phyloP scores from a whole-genome alignment of 1,140 invertebrate genomes.

The Calephelis nemesis region DNA sequence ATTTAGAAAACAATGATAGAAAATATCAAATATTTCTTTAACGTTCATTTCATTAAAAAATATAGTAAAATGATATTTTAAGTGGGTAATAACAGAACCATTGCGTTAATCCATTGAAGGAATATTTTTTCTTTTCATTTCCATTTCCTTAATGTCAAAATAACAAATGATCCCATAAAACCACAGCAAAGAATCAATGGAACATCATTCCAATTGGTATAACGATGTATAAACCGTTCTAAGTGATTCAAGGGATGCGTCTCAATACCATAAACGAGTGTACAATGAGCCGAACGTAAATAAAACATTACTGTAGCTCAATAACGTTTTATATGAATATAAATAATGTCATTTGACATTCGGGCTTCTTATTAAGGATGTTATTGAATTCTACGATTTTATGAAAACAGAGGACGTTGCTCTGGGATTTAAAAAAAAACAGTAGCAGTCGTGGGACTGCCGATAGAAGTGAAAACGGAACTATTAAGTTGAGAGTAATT shows the following conservation, averaged over 20 bases:
- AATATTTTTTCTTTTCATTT: no score
- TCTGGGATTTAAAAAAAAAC: neutral
- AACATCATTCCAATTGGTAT: constrained; percentile 46
- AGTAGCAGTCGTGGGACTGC: no score
- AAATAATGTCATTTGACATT: neutral
- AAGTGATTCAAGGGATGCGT: constrained; percentile 33
- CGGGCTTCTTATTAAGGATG: neutral
- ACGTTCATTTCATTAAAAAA: no score
- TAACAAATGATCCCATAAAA: neutral
- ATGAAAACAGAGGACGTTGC: neutral
- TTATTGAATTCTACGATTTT: neutral
- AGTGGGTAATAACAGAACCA: no score
- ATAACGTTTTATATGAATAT: neutral
- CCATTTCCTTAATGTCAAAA: neutral
- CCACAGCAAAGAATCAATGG: neutral
- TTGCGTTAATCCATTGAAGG: no score
- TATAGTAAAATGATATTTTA: no score
- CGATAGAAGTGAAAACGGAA: no score
- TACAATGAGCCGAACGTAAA: neutral
- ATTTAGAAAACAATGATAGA: no score
- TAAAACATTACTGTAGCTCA: neutral
- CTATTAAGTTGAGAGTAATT: no score
- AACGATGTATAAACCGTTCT: constrained; percentile 46
- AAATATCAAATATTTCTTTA: no score
- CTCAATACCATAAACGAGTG: constrained; percentile 10